Evolutionary conservation across 2,113 vertebrate genomes (phyloP).

Genomic region (Orthochromis malagaraziensis): DNA sequence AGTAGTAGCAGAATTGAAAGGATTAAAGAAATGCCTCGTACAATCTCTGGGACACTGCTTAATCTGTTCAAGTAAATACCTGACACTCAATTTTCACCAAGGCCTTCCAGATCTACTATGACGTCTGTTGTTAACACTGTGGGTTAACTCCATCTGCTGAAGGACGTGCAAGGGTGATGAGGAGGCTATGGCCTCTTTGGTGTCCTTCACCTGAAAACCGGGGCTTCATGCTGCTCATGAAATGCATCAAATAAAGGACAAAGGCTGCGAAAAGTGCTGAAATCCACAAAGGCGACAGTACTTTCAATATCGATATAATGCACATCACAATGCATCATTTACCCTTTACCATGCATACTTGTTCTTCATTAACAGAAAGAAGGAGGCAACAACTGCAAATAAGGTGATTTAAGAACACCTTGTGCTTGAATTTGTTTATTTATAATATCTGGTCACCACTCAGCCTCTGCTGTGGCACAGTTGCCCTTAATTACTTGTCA

Average conservation of each 20-base stretch:
- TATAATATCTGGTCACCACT: slow-evolving; percentile 9
- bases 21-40: slow-evolving; percentile 55
- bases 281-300: not conserved
- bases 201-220: slow-evolving; percentile 12
- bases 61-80: slow-evolving; percentile 65
- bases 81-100: slow-evolving; percentile 52
- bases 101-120: slow-evolving; percentile 9
- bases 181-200: slow-evolving; percentile 14
- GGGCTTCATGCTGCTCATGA: not conserved
- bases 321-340: not conserved
- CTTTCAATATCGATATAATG: not conserved
- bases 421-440: slow-evolving; percentile 7
- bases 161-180: slow-evolving; percentile 23
- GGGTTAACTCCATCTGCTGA: slow-evolving; percentile 43
- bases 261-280: not conserved
- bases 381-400: not conserved
- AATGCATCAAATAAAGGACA: not conserved
- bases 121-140: slow-evolving; percentile 36
- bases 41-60: slow-evolving; percentile 43
- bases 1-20: slow-evolving; percentile 6
- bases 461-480: not conserved
- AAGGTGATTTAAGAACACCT: not conserved
- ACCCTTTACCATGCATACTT: not conserved
- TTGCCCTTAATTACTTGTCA: slow-evolving; percentile 47
- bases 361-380: not conserved